Evolutionary conservation across 2,888 invertebrate genomes (phyloP).

Genomic region (Drosophila rubida): DNA sequence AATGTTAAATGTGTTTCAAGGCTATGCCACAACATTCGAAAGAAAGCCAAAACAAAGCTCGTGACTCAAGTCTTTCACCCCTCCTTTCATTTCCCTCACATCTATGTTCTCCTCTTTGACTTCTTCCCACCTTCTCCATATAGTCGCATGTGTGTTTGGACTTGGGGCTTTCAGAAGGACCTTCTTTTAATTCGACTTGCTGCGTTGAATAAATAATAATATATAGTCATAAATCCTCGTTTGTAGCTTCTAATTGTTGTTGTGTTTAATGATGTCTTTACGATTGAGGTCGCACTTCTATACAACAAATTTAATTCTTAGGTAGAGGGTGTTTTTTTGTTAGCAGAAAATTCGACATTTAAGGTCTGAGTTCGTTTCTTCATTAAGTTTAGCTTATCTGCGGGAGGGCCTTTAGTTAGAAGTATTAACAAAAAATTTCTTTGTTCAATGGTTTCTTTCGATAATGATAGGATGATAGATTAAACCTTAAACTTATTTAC

Average conservation of each 20-base stretch:
- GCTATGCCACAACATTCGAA: constrained; percentile 48
- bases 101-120: neutral
- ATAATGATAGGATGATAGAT: too few species aligned
- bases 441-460: too few species aligned
- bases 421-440: neutral
- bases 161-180: constrained; percentile 26
- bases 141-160: constrained; percentile 20
- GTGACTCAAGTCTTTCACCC: constrained; percentile 40
- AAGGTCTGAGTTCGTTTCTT: too few species aligned
- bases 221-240: constrained; percentile 7
- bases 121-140: constrained; percentile 4
- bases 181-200: constrained; percentile 21
- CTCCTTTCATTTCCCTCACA: neutral
- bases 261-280: constrained; percentile 16
- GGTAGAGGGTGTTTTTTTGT: constrained; percentile 20
- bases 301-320: neutral
- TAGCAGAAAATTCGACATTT: neutral
- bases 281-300: constrained; percentile 14
- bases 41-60: constrained; percentile 59
- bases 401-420: too few species aligned
- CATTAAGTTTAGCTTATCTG: too few species aligned
- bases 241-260: constrained; percentile 21
- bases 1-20: constrained; percentile 71
- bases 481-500: too few species aligned
- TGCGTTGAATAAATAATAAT: constrained; percentile 43